Base-by-base conservation (phyloP, 2,797 vertebrate species). In the Ceryle rudis region DNA sequence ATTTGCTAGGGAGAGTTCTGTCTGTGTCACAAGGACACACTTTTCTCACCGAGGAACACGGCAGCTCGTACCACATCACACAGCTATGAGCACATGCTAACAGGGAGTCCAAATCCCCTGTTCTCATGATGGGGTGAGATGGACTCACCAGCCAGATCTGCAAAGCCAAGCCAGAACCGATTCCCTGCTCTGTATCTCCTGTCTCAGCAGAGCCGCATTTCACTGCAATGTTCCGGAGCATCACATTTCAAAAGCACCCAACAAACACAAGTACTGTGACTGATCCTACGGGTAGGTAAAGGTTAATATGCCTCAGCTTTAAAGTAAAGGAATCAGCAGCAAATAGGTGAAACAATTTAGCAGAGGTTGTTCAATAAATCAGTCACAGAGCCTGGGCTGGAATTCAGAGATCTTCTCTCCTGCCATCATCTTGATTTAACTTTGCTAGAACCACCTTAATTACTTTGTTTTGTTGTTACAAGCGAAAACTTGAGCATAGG, bases 221-320 rank as follows among this genome's bases (percentile, higher is more conserved):
- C 33, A 3, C 4, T 2, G 26, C 33, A 35, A 37, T 1, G 0
- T 44, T 8, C 25, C 1, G 0, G 35, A 64, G 26, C 1, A 0
- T 1, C 8, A 4, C 0, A 2, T 70, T 70, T 44, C 57, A 29
- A 39, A 64, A 66, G 3, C 21, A 5, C 21, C 22, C 1, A 41
- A 9, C 18, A 12, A 52, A 60, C 2, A 26, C 16, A 21, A 54
- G 4, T 22, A 0, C 77, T 19, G 49, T 0, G 41, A 66, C 4
- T 2, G 29, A 29, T 4, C 14, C 44, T 31, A 13, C 0, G 1
- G n/a, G 25, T 1, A 33, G n/a, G 37, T 10, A 33, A 88, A 35
- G 55, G 11, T 64, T 18, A 5, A 2, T 22, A 23, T 4, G 17
- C 11, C 64, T 73, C 39, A 35, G 3, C 44, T 51, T 75, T 4